A percentile compares a stretch with the other conserved stretches of the same genome.
Evolutionary conservation across 2,113 vertebrate genomes (phyloP).

Genomic region (Pipa parva): DNA sequence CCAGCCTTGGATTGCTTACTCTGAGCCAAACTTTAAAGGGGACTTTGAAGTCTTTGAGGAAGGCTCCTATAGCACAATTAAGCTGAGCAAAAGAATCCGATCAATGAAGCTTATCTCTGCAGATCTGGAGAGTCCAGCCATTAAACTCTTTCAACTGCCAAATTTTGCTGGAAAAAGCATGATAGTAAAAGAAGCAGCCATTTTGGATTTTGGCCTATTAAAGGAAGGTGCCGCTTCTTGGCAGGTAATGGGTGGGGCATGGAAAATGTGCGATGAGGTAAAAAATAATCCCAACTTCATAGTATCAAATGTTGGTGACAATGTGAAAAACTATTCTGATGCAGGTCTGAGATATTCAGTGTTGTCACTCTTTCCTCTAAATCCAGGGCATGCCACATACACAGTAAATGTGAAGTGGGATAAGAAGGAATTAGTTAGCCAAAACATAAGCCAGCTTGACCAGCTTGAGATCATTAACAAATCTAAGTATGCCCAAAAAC

Average conservation of each 20-base stretch:
- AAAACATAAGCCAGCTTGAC: background rate
- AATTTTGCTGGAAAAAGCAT: slow-evolving; percentile 49
- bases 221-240: slow-evolving; percentile 54
- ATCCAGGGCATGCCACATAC: background rate
- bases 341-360: background rate
- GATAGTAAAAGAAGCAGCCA: slow-evolving; percentile 55
- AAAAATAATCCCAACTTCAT: background rate
- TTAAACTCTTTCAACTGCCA: slow-evolving; percentile 53
- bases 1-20: slow-evolving; percentile 59
- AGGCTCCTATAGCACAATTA: slow-evolving; percentile 48
- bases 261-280: slow-evolving; percentile 24
- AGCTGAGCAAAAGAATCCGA: slow-evolving; percentile 47
- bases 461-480: background rate
- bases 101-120: slow-evolving; percentile 49
- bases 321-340: background rate
- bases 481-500: background rate
- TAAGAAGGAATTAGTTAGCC: background rate
- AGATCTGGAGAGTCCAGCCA: slow-evolving; percentile 52
- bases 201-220: slow-evolving; percentile 50
- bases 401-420: background rate
- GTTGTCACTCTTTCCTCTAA: background rate
- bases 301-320: background rate
- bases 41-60: slow-evolving; percentile 43
- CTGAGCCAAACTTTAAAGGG: slow-evolving; percentile 39
- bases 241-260: slow-evolving; percentile 49